Percentiles rank a stretch among this genome's conserved stretches.
These are phyloP conservation scores for Drosophila bocki DNA, from an alignment of 1,140 invertebrate species.

Conservation along the genomic window DNA sequence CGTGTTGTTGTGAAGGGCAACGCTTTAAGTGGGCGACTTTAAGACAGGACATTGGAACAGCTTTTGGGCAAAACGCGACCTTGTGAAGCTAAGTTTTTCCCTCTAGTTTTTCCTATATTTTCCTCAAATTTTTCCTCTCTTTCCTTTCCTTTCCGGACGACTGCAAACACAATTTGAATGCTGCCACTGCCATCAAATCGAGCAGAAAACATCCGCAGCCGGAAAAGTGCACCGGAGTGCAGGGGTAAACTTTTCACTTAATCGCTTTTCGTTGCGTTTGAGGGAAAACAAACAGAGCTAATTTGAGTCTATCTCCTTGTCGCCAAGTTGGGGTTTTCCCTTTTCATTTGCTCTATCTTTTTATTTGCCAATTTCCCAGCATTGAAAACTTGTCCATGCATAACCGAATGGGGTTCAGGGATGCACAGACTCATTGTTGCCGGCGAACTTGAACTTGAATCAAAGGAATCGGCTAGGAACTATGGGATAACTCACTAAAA, in stretches of 20 bases:
- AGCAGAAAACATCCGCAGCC: constrained; percentile 54
- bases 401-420: not conserved
- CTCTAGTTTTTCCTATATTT: not conserved
- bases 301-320: constrained; percentile 76
- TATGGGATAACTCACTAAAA: not conserved
- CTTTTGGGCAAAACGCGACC: constrained; percentile 13
- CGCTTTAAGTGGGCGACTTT: not conserved
- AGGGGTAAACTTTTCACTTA: constrained; percentile 73
- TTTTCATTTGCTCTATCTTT: constrained; percentile 9
- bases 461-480: not conserved
- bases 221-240: constrained; percentile 13
- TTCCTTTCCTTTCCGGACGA: constrained; percentile 20
- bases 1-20: constrained; percentile 9
- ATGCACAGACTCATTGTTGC: not conserved
- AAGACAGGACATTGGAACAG: constrained; percentile 4
- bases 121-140: not conserved
- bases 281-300: constrained; percentile 79
- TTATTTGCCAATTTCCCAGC: not conserved
- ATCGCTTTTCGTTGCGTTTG: constrained; percentile 77
- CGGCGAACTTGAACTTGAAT: not conserved
- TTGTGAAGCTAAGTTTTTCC: constrained; percentile 18
- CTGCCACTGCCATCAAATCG: constrained; percentile 72
- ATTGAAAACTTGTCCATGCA: constrained; percentile 1
- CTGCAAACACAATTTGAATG: constrained; percentile 78
- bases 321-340: constrained; percentile 18